These are phyloP conservation scores for Bungarus multicinctus DNA, from an alignment of 2,113 vertebrate genomes.

Conservation along the genomic window DNA sequence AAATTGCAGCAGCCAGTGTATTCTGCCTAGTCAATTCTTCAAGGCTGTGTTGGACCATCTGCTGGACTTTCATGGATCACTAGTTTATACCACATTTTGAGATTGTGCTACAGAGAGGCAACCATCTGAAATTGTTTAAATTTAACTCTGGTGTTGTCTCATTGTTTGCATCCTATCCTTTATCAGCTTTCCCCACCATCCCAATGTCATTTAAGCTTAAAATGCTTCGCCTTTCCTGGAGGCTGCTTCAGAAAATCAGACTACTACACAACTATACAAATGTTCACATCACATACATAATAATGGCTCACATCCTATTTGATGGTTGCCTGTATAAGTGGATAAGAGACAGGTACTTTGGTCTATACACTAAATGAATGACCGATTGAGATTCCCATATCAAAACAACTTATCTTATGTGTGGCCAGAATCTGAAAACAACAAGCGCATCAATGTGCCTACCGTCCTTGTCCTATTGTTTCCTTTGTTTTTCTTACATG, in stretches of 20 bases:
- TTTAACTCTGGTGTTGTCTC: not conserved
- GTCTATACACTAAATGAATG: too few species aligned
- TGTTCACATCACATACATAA: not conserved
- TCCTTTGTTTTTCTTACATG: too few species aligned
- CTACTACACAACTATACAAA: conserved; percentile 34
- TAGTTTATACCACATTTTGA: not conserved
- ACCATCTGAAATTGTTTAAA: conserved; percentile 32
- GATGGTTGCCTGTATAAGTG: too few species aligned
- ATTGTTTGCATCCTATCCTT: conserved; percentile 28
- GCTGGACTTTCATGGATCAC: not conserved
- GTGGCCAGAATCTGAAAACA: too few species aligned
- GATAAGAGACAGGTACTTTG: too few species aligned
- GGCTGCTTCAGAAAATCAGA: conserved; percentile 39
- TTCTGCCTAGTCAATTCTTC: not conserved
- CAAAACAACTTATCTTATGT: too few species aligned
- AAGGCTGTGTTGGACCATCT: not conserved
- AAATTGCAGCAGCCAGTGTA: not conserved
- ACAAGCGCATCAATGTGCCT: too few species aligned
- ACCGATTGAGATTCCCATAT: too few species aligned
- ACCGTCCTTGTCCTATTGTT: too few species aligned
- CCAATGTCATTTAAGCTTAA: not conserved
- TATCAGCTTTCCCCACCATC: not conserved
- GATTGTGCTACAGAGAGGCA: conserved; percentile 17
- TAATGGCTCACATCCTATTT: too few species aligned
- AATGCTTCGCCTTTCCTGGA: not conserved